Percentiles rank a stretch among this genome's conserved stretches.
phyloP scores from a whole-genome alignment of 2,113 vertebrate species.

The Scartelaos histophorus region DNA sequence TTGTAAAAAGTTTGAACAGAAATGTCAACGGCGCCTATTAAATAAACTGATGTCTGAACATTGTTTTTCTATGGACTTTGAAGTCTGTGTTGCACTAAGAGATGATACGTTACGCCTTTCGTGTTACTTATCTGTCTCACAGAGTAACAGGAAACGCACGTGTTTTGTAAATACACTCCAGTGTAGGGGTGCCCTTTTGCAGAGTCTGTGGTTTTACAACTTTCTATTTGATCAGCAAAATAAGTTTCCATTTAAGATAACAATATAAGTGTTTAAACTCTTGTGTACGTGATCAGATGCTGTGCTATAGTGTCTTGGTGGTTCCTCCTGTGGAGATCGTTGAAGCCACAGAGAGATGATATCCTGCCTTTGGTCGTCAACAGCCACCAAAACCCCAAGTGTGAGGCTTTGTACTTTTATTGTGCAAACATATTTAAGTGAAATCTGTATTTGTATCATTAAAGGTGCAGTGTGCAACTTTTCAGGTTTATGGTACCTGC shows the following conservation, averaged over 20 bases:
- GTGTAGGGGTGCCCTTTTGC: not conserved
- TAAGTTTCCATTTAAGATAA: not conserved
- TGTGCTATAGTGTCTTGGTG: not conserved
- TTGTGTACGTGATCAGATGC: not conserved
- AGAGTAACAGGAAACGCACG: not conserved
- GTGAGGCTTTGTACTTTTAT: not conserved
- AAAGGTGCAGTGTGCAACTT: not conserved
- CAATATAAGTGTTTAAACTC: not conserved
- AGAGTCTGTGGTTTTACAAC: not conserved
- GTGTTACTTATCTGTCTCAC: not conserved
- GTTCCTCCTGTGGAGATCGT: not conserved
- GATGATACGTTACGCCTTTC: not conserved
- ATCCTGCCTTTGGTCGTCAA: not conserved
- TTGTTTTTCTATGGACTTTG: not conserved
- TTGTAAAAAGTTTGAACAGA: not conserved
- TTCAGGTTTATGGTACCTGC: no score
- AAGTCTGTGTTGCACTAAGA: not conserved
- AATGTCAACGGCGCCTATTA: not conserved
- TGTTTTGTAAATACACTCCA: constrained; percentile 9
- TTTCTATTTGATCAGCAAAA: constrained; percentile 6
- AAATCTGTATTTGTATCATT: not conserved
- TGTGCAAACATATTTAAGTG: not conserved
- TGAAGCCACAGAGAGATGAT: not conserved
- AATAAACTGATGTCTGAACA: constrained; percentile 1
- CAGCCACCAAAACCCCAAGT: not conserved